phyloP scores from a whole-genome alignment of 1,140 invertebrate genomes.

The Drosophila seguyi region DNA sequence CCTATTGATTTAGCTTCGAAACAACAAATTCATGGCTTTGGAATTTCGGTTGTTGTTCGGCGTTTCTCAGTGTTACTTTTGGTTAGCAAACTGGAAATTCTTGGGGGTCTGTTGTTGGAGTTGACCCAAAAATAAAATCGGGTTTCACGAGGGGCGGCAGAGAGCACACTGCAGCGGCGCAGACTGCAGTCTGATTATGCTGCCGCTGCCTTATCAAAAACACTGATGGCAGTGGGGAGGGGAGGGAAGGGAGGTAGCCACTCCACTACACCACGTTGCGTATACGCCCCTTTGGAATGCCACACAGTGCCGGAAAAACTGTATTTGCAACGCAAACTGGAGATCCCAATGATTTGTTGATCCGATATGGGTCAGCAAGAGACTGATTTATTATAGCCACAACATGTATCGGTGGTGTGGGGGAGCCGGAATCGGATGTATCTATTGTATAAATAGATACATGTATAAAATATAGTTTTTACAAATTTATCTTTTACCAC shows the following conservation, averaged over 20 bases:
- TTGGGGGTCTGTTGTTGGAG: slow-evolving; percentile 53
- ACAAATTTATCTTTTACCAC: background rate
- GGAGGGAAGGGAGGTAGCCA: background rate
- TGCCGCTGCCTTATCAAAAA: slow-evolving; percentile 18
- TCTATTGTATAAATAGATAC: slow-evolving; percentile 1
- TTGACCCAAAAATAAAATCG: slow-evolving; percentile 73
- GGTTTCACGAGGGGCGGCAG: slow-evolving; percentile 21
- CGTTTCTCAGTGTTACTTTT: slow-evolving; percentile 12
- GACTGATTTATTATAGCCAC: slow-evolving; percentile 33
- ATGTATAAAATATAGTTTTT: background rate
- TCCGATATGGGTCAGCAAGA: slow-evolving; percentile 21
- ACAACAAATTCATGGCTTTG: slow-evolving; percentile 63
- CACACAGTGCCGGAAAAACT: slow-evolving; percentile 36
- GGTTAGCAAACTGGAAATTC: slow-evolving; percentile 75
- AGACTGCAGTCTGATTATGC: slow-evolving; percentile 24
- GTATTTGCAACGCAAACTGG: slow-evolving; percentile 18
- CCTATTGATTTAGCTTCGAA: slow-evolving; percentile 71
- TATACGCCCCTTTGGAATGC: slow-evolving; percentile 43
- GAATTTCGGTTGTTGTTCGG: slow-evolving; percentile 40
- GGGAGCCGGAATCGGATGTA: slow-evolving; percentile 14
- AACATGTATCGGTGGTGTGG: background rate
- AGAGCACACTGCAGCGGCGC: slow-evolving; percentile 15
- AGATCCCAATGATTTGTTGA: background rate
- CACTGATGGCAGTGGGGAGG: too few relatives aligned
- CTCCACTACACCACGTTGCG: slow-evolving; percentile 5